Conservation (phyloP, 2,113 vertebrate species). For the Hemiscyllium ocellatum region DNA sequence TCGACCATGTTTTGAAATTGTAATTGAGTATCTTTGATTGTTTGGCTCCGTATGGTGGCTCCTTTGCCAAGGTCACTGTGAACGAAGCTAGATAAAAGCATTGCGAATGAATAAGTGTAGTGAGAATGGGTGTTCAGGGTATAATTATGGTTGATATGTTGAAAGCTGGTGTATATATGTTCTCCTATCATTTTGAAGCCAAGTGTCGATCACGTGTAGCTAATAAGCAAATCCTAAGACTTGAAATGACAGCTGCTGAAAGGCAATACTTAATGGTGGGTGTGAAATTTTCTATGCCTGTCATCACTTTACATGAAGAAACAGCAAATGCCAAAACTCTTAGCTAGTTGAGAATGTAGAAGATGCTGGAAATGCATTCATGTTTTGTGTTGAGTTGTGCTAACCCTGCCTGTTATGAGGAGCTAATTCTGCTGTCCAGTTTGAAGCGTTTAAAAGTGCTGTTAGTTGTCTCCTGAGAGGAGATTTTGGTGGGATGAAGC, state of each 20-base stretch:
- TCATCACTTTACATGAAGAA: not conserved
- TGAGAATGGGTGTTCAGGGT: not conserved
- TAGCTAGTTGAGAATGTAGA: not conserved
- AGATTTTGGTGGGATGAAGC: not conserved
- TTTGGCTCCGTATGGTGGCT: not conserved
- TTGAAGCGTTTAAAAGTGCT: not conserved
- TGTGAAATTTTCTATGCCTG: not conserved
- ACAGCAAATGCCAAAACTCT: not conserved
- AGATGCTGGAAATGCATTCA: not conserved
- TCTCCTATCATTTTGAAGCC: not conserved
- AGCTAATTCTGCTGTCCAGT: not conserved
- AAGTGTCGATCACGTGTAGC: not conserved
- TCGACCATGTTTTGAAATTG: not conserved
- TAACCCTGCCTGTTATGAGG: not conserved
- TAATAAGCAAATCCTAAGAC: not conserved
- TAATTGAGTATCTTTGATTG: not conserved
- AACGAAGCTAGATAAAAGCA: not conserved
- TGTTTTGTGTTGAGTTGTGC: not conserved
- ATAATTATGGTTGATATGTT: not conserved
- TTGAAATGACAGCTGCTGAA: not conserved
- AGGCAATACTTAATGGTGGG: not conserved
- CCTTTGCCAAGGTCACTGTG: not conserved
- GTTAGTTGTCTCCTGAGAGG: not conserved
- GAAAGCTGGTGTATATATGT: not conserved
- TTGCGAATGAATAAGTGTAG: not conserved